Evolutionary conservation across 1,140 invertebrate species (phyloP).

Genomic region (Pseudachorutes palmiensis): DNA sequence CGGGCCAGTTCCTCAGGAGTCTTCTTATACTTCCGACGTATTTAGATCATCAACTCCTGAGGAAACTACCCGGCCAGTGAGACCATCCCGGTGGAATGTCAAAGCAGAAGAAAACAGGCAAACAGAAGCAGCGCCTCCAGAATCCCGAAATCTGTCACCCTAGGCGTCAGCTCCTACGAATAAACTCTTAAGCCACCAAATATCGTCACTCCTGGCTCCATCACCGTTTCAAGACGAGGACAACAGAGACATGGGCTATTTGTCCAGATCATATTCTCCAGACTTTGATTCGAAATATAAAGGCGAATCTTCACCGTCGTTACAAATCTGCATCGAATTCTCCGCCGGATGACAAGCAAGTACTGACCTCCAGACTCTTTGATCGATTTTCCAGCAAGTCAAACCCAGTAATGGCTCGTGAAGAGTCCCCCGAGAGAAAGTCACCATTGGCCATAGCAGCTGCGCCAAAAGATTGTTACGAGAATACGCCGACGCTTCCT

Average conservation of each 20-base stretch:
- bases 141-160: background rate
- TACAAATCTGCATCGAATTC: background rate
- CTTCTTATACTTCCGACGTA: background rate
- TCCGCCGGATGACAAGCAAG: conserved; percentile 9
- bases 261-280: background rate
- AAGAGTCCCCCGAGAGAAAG: too few relatives aligned
- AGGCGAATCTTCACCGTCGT: background rate
- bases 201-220: background rate
- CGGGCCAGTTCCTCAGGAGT: conserved; percentile 7
- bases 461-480: background rate
- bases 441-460: too few relatives aligned
- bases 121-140: background rate
- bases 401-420: too few relatives aligned
- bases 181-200: background rate
- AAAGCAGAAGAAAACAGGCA: conserved; percentile 1
- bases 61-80: background rate
- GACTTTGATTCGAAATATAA: background rate
- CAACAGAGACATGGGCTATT: background rate
- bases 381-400: conserved; percentile 16
- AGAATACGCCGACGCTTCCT: background rate
- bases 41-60: background rate
- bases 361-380: conserved; percentile 20
- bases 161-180: conserved; percentile 6
- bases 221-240: conserved; percentile 3
- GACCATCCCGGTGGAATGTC: background rate